Evolutionary conservation across 2,888 invertebrate genomes (phyloP).

Genomic region (Gnatocerus cornutus): DNA sequence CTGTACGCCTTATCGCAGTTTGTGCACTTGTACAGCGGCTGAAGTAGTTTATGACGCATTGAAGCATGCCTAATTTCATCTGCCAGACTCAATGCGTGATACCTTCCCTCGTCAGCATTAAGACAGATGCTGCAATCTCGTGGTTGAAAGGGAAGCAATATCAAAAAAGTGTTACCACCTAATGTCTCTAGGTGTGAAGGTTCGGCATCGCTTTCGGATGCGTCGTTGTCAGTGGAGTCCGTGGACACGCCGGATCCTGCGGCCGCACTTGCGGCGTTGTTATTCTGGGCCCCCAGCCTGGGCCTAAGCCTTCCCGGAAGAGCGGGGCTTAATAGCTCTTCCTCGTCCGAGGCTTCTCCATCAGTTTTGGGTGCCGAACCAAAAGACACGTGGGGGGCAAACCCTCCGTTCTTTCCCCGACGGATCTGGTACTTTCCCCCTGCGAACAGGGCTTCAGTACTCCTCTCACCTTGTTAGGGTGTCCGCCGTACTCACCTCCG

Average conservation of each 20-base stretch:
- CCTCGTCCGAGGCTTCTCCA: slow-evolving; percentile 4
- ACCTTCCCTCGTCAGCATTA: not conserved
- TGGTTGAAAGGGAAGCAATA: not conserved
- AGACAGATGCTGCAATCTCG: not conserved
- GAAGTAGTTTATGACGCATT: too few relatives aligned
- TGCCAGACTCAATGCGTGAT: not conserved
- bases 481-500: too few relatives aligned
- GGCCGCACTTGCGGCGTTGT: not conserved
- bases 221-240: not conserved
- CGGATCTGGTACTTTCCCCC: not conserved
- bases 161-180: not conserved
- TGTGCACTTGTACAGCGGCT: slow-evolving; percentile 4
- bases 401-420: not conserved
- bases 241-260: not conserved
- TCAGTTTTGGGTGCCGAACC: not conserved
- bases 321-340: not conserved
- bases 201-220: not conserved
- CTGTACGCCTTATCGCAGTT: slow-evolving; percentile 2
- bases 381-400: not conserved
- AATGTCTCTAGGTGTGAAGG: not conserved
- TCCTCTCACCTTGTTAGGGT: not conserved
- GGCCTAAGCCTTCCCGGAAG: slow-evolving; percentile 15
- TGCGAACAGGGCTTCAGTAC: too few relatives aligned
- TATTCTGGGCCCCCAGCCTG: not conserved
- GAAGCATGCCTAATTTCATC: not conserved